A percentile compares a stretch with the other conserved stretches of the same genome.
phyloP scores from a whole-genome alignment of 2,888 invertebrate species.

The Oscheius sp. region DNA sequence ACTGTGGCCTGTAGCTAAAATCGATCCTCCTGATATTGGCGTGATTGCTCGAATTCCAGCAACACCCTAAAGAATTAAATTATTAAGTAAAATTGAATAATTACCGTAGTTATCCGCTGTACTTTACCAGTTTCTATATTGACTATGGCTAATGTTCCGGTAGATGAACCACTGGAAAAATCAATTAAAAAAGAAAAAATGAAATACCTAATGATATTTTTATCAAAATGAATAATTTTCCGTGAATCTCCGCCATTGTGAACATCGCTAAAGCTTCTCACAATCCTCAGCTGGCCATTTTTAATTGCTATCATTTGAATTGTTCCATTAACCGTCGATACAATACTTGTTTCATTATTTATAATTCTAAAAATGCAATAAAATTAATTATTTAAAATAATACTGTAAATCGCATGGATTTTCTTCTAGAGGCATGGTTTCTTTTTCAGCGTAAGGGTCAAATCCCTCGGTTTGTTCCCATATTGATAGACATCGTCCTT shows the following conservation, averaged over 20 bases:
- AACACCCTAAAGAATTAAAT: conserved; percentile 21
- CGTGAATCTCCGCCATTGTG: conserved; percentile 21
- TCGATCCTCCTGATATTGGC: conserved; percentile 27
- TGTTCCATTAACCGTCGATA: neutral
- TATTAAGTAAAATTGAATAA: neutral
- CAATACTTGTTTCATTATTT: neutral
- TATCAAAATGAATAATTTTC: neutral
- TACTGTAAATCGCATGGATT: conserved; percentile 36
- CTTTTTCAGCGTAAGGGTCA: conserved; percentile 28
- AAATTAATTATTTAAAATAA: neutral
- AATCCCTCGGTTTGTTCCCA: conserved; percentile 3
- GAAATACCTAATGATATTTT: conserved; percentile 20
- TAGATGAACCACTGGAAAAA: conserved; percentile 37
- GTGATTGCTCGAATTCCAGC: conserved; percentile 22
- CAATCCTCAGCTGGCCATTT: neutral
- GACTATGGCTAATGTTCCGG: conserved; percentile 19
- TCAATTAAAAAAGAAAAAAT: neutral
- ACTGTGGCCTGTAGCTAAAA: conserved; percentile 32
- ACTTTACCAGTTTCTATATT: conserved; percentile 16
- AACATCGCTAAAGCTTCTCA: neutral
- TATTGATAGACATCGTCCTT: conserved; percentile 24
- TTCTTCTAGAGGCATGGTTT: neutral
- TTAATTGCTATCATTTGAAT: neutral
- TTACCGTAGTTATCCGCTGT: conserved; percentile 4
- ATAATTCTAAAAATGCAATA: conserved; percentile 8